Evolutionary conservation across 2,888 invertebrate species (phyloP), one percentile per base, ranked within the genome.

Genomic region (Sesia apiformis): DNA sequence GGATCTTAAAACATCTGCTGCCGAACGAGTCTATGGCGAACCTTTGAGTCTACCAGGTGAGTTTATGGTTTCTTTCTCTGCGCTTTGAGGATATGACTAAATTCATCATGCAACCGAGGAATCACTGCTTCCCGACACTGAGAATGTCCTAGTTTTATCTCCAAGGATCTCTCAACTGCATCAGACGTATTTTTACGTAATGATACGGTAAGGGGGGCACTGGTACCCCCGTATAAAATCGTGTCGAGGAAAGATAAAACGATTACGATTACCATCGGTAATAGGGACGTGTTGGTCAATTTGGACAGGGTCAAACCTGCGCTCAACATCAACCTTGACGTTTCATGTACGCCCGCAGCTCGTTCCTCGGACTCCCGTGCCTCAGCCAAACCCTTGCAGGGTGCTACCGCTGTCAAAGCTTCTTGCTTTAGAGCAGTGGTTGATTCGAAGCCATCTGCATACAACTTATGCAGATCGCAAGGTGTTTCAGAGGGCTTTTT

Each of bases 21-120:
- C 60, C 3, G 58, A 63, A 51, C 8, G 61, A 4, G 38, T 62
- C 0, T 63, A 61, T 5, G 62, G 61, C 4, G 60, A 63, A 52
- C 40, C 54, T 4, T 54, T 63, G 3, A 49, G 57, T 6, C 49
- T 49, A 40, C 49, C 40, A 8, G 40, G 53, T 4, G 41, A 53
- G 39, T 38, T 51, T 23, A n/a, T 49, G 49, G 8, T 4, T 2
- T n/a, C 3, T 8, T 7, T 3, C 5, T n/a, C 49, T n/a, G 3
- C n/a, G 3, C 8, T 5, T 3, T 23, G 49, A 5, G 5, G 49
- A 49, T 8, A 4, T 23, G 4, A 7, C 6, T 5, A 23, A 49
- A 1, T 49, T 3, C 23, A 2, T 3, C 49, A 8, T n/a, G 49
- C 49, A 23, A 8, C 23, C 2, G 23, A 23, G 23, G 1, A 23